Evolutionary conservation across 2,113 vertebrate genomes (phyloP).

Genomic region (Numida meleagris): DNA sequence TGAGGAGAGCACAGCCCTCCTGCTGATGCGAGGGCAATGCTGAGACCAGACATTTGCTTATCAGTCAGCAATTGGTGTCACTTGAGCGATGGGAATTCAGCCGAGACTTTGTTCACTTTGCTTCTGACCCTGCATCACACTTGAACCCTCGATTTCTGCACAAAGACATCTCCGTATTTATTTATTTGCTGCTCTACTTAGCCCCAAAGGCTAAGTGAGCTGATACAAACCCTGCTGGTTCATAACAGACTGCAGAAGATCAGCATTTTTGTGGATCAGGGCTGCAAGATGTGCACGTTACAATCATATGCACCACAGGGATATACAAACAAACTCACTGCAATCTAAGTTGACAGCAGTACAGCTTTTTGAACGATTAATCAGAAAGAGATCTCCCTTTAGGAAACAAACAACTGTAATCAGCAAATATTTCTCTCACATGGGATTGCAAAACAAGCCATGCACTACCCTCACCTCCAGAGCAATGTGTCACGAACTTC

Average conservation of each 20-base stretch:
- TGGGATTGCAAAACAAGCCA: constrained; percentile 18
- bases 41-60: background rate
- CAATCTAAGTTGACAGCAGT: background rate
- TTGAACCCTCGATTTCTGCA: background rate
- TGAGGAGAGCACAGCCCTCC: background rate
- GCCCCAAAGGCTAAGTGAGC: constrained; percentile 4
- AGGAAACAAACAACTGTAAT: constrained; percentile 22
- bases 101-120: background rate
- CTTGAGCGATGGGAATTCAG: background rate
- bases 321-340: background rate
- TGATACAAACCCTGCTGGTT: constrained; percentile 1
- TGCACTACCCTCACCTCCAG: background rate
- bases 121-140: background rate
- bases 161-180: constrained; percentile 1
- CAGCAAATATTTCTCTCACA: constrained; percentile 51
- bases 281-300: background rate
- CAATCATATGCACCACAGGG: rapidly evolving
- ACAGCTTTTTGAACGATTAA: background rate
- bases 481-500: constrained; percentile 6
- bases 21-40: background rate
- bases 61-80: background rate
- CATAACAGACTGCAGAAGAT: background rate
- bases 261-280: background rate
- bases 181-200: constrained; percentile 3
- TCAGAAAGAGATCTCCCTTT: background rate